Percentiles rank a stretch among this genome's conserved stretches.
These are phyloP conservation scores for Epinephelus coioides DNA, from an alignment of 2,797 vertebrate species.

Conservation along the genomic window DNA sequence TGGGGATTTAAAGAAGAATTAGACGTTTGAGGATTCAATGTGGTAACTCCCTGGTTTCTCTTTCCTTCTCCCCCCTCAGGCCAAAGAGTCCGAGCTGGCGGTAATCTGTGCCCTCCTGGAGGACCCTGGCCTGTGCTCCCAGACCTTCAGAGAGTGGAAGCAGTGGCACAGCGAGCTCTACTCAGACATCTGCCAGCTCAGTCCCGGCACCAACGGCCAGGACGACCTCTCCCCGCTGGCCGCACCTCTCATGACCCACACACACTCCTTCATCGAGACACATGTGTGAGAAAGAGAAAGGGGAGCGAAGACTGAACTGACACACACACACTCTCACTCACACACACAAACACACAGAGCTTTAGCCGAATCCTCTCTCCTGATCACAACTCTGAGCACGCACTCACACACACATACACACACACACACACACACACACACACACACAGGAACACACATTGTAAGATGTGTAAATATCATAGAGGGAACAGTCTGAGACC, in stretches of 20 bases:
- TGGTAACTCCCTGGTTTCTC: slow-evolving; percentile 26
- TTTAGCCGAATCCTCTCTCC: slow-evolving; percentile 47
- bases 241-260: slow-evolving; percentile 89
- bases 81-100: slow-evolving; percentile 90
- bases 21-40: slow-evolving; percentile 2
- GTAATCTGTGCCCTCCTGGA: slow-evolving; percentile 90
- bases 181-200: slow-evolving; percentile 93
- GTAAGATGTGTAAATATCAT: slow-evolving; percentile 90
- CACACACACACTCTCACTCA: not conserved
- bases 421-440: slow-evolving; percentile 36
- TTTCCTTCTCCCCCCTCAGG: slow-evolving; percentile 74
- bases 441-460: slow-evolving; percentile 75
- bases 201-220: slow-evolving; percentile 87
- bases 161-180: slow-evolving; percentile 92
- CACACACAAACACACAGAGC: slow-evolving; percentile 45
- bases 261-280: slow-evolving; percentile 94
- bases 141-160: slow-evolving; percentile 94
- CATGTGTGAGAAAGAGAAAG: slow-evolving; percentile 85
- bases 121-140: slow-evolving; percentile 89
- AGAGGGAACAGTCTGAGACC: slow-evolving; percentile 79
- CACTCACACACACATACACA: slow-evolving; percentile 43
- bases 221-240: slow-evolving; percentile 87
- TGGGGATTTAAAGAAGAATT: slow-evolving; percentile 12
- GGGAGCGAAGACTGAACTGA: slow-evolving; percentile 50
- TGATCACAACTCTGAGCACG: slow-evolving; percentile 64